Base-by-base conservation (phyloP, 1,140 invertebrate genomes). In the Riptortus pedestris region DNA sequence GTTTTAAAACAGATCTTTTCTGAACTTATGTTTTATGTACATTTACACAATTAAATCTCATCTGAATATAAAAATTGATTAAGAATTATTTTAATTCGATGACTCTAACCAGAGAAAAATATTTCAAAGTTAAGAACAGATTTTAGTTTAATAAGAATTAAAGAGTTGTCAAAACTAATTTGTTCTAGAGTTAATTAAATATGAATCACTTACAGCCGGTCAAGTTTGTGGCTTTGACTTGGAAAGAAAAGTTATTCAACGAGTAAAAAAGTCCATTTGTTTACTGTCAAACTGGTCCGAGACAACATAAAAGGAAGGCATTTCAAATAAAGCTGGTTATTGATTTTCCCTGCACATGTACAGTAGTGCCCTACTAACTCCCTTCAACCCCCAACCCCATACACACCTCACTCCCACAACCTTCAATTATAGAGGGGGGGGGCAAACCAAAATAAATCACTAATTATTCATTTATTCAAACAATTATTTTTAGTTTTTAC, bases 321-420 rank as follows among this genome's bases (percentile, higher is more conserved):
- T 55, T 55, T 26, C 51, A 55, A 18, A 26, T 26, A 43, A 47
- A n/a, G 26, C 60, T 28, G 16, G 20, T 24, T 61, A 61, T 61
- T 61, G 60, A 61, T 61, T 61, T 61, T 61, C 38, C 24, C 58
- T 4, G 16, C 9, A 5, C n/a, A 24, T 24, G 48, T n/a, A n/a
- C n/a, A n/a, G n/a, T n/a, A n/a, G n/a, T n/a, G n/a, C n/a, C n/a
- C n/a, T n/a, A n/a, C n/a, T n/a, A n/a, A n/a, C n/a, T n/a, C n/a
- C n/a, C n/a, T n/a, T n/a, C n/a, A n/a, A n/a, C n/a, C n/a, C n/a
- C n/a, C n/a, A n/a, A n/a, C n/a, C n/a, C n/a, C n/a, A n/a, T n/a
- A n/a, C n/a, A n/a, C n/a, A n/a, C n/a, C n/a, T n/a, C n/a, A n/a
- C n/a, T n/a, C n/a, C n/a, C n/a, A n/a, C n/a, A n/a, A n/a, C n/a